These are phyloP conservation scores for Lonchura striata DNA, from an alignment of 2,113 vertebrate species.

Conservation along the genomic window DNA sequence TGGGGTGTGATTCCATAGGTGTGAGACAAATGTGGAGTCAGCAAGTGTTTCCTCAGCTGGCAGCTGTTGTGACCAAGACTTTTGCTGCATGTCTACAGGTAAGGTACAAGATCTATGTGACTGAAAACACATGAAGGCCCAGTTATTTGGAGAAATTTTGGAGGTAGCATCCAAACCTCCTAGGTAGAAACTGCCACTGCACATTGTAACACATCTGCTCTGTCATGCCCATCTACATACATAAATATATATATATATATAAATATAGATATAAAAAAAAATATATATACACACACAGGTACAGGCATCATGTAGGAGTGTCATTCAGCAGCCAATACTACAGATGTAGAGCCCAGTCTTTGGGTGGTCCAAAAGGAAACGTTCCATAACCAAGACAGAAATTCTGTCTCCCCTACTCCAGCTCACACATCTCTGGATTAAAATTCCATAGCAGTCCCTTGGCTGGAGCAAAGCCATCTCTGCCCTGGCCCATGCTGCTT, in stretches of 20 bases:
- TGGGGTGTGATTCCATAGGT: not conserved
- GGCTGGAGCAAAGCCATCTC: not conserved
- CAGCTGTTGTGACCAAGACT: not conserved
- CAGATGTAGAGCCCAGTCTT: not conserved
- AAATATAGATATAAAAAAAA: not conserved
- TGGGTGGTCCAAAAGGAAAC: not conserved
- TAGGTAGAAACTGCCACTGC: not conserved
- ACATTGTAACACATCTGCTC: rapidly evolving
- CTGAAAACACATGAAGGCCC: not conserved
- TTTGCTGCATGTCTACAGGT: not conserved
- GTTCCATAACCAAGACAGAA: not conserved
- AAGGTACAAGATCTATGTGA: not conserved
- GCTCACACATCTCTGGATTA: not conserved
- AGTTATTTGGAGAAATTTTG: not conserved
- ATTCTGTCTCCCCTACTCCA: not conserved
- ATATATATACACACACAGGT: not conserved
- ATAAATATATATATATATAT: not conserved
- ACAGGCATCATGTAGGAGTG: not conserved
- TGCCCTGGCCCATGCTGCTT: not conserved
- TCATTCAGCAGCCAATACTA: not conserved
- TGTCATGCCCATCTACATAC: not conserved
- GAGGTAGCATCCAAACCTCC: not conserved
- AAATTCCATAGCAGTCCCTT: rapidly evolving
- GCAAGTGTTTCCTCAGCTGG: not conserved
- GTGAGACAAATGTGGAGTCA: not conserved